Percentiles rank a stretch among this genome's conserved stretches.
Conservation (phyloP, 2,888 invertebrate genomes). For the Drosophila nr. perissopoda region DNA sequence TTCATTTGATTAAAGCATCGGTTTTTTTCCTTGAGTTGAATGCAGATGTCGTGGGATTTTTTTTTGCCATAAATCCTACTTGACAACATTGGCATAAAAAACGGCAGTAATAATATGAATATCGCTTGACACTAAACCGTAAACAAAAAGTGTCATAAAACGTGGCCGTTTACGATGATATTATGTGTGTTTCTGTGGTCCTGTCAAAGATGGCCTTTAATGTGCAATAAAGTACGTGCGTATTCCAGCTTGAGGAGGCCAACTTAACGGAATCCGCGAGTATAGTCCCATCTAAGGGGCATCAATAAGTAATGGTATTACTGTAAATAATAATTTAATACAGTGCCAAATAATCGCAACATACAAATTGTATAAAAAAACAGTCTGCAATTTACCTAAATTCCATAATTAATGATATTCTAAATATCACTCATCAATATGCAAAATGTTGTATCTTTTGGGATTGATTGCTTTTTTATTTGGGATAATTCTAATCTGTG, state of each 20-base stretch:
- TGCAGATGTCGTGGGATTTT: slow-evolving; percentile 24
- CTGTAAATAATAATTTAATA: slow-evolving; percentile 7
- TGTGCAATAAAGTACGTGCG: slow-evolving; percentile 40
- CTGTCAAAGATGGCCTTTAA: slow-evolving; percentile 49
- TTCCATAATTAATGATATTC: neutral
- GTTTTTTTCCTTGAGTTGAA: neutral
- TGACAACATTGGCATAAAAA: slow-evolving; percentile 28
- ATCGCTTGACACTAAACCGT: slow-evolving; percentile 27
- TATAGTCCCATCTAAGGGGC: slow-evolving; percentile 37
- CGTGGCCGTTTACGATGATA: slow-evolving; percentile 52
- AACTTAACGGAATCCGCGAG: slow-evolving; percentile 9
- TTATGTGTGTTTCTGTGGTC: slow-evolving; percentile 32
- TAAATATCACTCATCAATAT: neutral
- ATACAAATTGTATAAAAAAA: neutral
- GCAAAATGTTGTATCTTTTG: neutral
- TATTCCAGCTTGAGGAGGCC: slow-evolving; percentile 1
- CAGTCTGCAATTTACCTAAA: neutral
- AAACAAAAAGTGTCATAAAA: slow-evolving; percentile 64
- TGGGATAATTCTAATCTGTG: neutral
- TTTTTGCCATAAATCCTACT: slow-evolving; percentile 37
- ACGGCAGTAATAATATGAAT: slow-evolving; percentile 23
- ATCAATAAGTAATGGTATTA: slow-evolving; percentile 45
- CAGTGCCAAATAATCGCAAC: slow-evolving; percentile 6
- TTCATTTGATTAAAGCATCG: neutral
- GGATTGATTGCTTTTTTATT: neutral